Conservation (phyloP, 2,888 invertebrate species). For the Melipona beecheii region DNA sequence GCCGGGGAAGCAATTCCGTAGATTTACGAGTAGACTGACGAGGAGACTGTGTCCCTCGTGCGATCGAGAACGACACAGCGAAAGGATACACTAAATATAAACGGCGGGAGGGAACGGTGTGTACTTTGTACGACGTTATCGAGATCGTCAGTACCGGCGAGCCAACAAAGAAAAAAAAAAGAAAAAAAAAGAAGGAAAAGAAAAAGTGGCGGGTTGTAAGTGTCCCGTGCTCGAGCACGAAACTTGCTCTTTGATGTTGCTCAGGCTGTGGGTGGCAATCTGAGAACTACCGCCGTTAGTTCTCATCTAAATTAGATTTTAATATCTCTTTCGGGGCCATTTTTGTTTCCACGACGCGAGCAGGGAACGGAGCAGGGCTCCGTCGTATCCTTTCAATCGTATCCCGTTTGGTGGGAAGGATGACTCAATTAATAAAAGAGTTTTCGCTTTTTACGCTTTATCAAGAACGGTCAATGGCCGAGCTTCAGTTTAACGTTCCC, state of each 20-base stretch:
- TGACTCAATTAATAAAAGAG: neutral
- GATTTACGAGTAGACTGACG: constrained; percentile 49
- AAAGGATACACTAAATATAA: constrained; percentile 64
- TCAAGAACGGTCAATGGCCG: neutral
- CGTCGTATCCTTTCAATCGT: neutral
- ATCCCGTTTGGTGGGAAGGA: neutral
- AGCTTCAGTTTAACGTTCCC: neutral
- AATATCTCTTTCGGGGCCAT: constrained; percentile 5
- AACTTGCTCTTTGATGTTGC: constrained; percentile 46
- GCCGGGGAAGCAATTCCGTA: constrained; percentile 29
- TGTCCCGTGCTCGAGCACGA: constrained; percentile 23
- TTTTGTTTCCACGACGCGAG: neutral
- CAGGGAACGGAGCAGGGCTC: neutral
- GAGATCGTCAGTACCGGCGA: constrained; percentile 50
- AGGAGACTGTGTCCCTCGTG: neutral
- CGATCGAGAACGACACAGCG: constrained; percentile 29
- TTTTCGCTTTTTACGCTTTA: neutral
- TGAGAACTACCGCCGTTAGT: constrained; percentile 33
- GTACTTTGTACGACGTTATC: constrained; percentile 48
- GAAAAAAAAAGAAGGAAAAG: neutral
- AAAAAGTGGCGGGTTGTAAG: constrained; percentile 23
- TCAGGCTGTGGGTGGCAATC: constrained; percentile 47
- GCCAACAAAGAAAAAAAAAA: neutral
- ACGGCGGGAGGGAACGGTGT: neutral
- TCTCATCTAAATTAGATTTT: constrained; percentile 25